Conservation (phyloP, 2,888 invertebrate species). For the Dicranocentrus wangi region DNA sequence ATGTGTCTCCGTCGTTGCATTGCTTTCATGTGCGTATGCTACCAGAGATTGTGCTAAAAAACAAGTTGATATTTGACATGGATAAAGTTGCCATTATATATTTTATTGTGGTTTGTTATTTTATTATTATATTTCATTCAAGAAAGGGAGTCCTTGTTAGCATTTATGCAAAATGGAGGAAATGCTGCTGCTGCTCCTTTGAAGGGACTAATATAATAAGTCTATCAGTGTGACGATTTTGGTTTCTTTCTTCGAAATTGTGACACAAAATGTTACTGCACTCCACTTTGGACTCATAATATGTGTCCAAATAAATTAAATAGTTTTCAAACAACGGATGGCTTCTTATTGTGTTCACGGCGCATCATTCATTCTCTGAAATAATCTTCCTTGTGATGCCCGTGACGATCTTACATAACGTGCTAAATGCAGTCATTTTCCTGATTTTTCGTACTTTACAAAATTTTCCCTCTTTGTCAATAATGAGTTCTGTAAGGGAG, state of each 20-base stretch:
- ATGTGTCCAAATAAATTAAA: too few species aligned
- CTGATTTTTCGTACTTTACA: constrained; percentile 54
- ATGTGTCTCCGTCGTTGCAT: background rate
- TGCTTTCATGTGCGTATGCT: background rate
- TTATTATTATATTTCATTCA: constrained; percentile 4
- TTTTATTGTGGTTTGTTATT: background rate
- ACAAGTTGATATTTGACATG: too few species aligned
- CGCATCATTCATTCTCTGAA: too few species aligned
- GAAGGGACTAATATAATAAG: too few species aligned
- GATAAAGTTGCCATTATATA: background rate
- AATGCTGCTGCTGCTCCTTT: too few species aligned
- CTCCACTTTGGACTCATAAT: too few species aligned
- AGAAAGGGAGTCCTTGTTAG: background rate
- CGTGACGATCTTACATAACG: constrained; percentile 43
- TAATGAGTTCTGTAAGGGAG: constrained; percentile 1
- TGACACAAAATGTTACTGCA: too few species aligned
- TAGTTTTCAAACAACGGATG: too few species aligned
- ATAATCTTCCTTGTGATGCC: constrained; percentile 6
- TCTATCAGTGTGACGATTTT: too few species aligned
- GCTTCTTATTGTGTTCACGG: too few species aligned
- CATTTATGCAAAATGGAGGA: background rate
- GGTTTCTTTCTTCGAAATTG: too few species aligned
- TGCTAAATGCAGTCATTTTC: constrained; percentile 40
- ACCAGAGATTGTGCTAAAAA: too few species aligned
- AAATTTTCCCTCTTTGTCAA: constrained; percentile 30